Conservation (phyloP, 1,140 invertebrate genomes). For the Panulirus ornatus region DNA sequence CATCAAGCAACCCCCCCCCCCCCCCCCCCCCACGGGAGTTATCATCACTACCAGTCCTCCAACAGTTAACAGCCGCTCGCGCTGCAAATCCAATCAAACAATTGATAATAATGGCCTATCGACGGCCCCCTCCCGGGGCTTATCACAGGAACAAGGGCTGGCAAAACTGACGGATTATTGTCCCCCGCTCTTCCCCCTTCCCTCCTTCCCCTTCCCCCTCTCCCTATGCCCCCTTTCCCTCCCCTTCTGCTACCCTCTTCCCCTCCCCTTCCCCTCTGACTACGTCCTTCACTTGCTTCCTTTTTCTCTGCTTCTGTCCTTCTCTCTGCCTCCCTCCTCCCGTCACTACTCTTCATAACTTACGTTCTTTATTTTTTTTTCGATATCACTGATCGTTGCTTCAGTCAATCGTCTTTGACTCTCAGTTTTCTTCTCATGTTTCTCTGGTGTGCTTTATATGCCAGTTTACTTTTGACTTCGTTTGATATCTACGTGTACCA, state of each 20-base stretch:
- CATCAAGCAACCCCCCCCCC: neutral
- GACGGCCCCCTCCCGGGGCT: constrained; percentile 35
- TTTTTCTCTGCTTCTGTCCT: neutral
- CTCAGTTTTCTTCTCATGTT: too few relatives aligned
- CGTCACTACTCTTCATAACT: too few relatives aligned
- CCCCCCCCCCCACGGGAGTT: constrained; percentile 4
- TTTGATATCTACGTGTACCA: too few relatives aligned
- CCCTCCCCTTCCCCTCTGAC: neutral
- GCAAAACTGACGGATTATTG: constrained; percentile 69
- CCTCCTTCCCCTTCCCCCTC: constrained; percentile 36
- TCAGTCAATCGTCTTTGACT: too few relatives aligned
- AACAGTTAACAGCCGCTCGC: constrained; percentile 58
- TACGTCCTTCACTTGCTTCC: neutral
- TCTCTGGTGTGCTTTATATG: too few relatives aligned
- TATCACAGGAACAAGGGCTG: constrained; percentile 57
- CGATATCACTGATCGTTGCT: too few relatives aligned
- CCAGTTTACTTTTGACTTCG: too few relatives aligned
- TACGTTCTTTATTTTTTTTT: too few relatives aligned
- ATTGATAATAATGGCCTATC: constrained; percentile 69
- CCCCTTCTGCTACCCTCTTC: neutral
- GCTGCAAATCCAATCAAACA: constrained; percentile 64
- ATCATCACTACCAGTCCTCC: constrained; percentile 47
- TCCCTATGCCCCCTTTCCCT: neutral
- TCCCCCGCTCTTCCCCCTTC: constrained; percentile 4
- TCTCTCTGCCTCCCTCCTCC: neutral